A percentile compares a stretch with the other conserved stretches of the same genome.
These are phyloP conservation scores for Chrysotoxum bicinctum DNA, from an alignment of 2,888 invertebrate species.

Conservation along the genomic window DNA sequence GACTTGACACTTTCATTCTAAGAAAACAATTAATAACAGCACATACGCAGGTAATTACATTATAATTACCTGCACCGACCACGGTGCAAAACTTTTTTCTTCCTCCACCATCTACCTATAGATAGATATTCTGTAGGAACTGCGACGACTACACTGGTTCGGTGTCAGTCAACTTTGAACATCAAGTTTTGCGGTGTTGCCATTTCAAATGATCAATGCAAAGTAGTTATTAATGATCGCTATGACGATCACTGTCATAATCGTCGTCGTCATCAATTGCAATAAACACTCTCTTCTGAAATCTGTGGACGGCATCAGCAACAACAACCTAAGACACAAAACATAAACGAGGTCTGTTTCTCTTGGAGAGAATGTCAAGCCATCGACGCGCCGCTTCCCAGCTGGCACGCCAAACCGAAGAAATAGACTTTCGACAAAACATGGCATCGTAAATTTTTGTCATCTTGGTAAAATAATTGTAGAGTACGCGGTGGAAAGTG, in stretches of 20 bases:
- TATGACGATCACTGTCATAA: slow-evolving; percentile 53
- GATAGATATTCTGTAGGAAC: background rate
- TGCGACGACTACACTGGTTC: background rate
- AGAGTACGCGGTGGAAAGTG: slow-evolving; percentile 52
- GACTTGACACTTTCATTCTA: slow-evolving; percentile 64
- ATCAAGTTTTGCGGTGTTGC: slow-evolving; percentile 1
- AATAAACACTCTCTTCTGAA: slow-evolving; percentile 44
- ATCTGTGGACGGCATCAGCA: background rate
- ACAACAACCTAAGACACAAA: background rate
- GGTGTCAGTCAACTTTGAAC: slow-evolving; percentile 55
- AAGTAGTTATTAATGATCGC: slow-evolving; percentile 66
- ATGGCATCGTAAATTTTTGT: slow-evolving; percentile 65
- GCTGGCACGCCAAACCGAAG: slow-evolving; percentile 14
- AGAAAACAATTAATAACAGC: slow-evolving; percentile 28
- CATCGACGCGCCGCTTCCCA: background rate
- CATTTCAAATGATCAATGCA: slow-evolving; percentile 66
- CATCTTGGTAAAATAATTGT: slow-evolving; percentile 33
- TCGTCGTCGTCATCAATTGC: slow-evolving; percentile 62
- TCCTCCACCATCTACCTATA: background rate
- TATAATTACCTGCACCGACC: slow-evolving; percentile 37
- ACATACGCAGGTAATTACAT: slow-evolving; percentile 1
- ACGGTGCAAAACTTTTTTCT: background rate
- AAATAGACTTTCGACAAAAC: slow-evolving; percentile 14
- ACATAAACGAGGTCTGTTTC: background rate
- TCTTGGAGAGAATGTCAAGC: slow-evolving; percentile 23